Evolutionary conservation across 2,113 vertebrate genomes (phyloP).

Genomic region (Lampris megalopsis): DNA sequence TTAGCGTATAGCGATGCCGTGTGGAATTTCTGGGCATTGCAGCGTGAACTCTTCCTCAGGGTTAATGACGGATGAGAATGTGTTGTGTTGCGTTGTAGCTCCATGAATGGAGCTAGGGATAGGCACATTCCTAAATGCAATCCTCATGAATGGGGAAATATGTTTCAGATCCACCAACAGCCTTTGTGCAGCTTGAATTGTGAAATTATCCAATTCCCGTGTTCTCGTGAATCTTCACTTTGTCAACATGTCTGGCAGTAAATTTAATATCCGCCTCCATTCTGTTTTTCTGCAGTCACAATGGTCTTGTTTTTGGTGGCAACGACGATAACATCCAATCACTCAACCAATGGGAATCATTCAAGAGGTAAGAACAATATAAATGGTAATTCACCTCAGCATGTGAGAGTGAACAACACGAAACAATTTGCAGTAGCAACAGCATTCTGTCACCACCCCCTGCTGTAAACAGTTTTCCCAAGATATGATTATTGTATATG

Average conservation of each 20-base stretch:
- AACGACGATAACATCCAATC: slow-evolving; percentile 55
- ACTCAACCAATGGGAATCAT: slow-evolving; percentile 47
- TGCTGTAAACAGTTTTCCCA: slow-evolving; percentile 42
- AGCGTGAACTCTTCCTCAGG: not conserved
- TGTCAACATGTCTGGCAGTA: slow-evolving; percentile 51
- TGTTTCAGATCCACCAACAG: slow-evolving; percentile 56
- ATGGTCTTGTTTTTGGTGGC: slow-evolving; percentile 81
- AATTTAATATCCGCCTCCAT: slow-evolving; percentile 69
- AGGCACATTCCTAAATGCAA: slow-evolving; percentile 65
- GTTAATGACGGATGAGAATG: slow-evolving; percentile 64
- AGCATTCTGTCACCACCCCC: slow-evolving; percentile 7
- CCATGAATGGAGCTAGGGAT: slow-evolving; percentile 60
- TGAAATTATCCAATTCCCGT: slow-evolving; percentile 20
- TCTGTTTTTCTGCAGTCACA: slow-evolving; percentile 75
- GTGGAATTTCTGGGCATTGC: slow-evolving; percentile 51
- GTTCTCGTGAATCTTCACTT: slow-evolving; percentile 39
- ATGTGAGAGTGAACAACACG: slow-evolving; percentile 38
- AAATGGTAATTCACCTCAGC: not conserved
- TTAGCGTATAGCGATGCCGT: slow-evolving; percentile 46
- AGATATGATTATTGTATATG: slow-evolving; percentile 47
- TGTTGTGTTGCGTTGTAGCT: slow-evolving; percentile 71
- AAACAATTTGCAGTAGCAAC: slow-evolving; percentile 15
- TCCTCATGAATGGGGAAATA: slow-evolving; percentile 55
- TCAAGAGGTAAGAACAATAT: slow-evolving; percentile 59
- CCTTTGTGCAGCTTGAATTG: slow-evolving; percentile 54